phyloP scores from a whole-genome alignment of 2,797 vertebrate genomes.

The Triplophysa yarkandensis region DNA sequence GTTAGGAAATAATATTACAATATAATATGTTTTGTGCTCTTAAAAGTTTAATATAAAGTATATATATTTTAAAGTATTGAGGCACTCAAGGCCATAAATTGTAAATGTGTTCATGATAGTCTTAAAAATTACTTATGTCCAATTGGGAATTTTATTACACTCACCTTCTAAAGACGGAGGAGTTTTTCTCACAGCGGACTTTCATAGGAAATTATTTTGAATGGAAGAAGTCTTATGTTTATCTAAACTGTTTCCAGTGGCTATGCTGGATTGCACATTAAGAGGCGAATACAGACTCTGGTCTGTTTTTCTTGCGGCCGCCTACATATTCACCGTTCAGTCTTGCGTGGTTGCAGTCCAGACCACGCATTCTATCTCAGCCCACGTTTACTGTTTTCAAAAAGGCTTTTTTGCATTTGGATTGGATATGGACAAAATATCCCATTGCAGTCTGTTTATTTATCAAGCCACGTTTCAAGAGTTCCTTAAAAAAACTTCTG shows the following conservation, averaged over 20 bases:
- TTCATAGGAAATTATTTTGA: conserved; percentile 38
- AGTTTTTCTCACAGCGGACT: neutral
- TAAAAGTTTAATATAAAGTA: too few species aligned
- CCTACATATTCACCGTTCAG: conserved; percentile 25
- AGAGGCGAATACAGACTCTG: conserved; percentile 6
- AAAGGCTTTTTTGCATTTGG: neutral
- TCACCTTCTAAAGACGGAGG: neutral
- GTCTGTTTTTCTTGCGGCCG: conserved; percentile 40
- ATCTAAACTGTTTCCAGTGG: conserved; percentile 33
- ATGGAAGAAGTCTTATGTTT: conserved; percentile 24
- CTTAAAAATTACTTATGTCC: conserved; percentile 3
- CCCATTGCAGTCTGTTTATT: neutral
- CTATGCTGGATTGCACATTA: conserved; percentile 19
- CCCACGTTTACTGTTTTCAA: conserved; percentile 7
- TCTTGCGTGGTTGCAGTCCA: conserved; percentile 25
- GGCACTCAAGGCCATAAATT: neutral
- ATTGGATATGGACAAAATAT: neutral
- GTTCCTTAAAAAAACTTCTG: neutral
- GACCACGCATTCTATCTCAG: conserved; percentile 23
- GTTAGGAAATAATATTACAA: too few species aligned
- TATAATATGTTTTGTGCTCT: too few species aligned
- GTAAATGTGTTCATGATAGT: neutral
- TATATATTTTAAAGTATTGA: neutral
- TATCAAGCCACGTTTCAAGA: conserved; percentile 5
- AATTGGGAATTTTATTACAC: conserved; percentile 3